Evolutionary conservation across 2,888 invertebrate species (phyloP), one percentile per base, ranked within the genome.

Genomic region (Leptarthrus brevirostris): DNA sequence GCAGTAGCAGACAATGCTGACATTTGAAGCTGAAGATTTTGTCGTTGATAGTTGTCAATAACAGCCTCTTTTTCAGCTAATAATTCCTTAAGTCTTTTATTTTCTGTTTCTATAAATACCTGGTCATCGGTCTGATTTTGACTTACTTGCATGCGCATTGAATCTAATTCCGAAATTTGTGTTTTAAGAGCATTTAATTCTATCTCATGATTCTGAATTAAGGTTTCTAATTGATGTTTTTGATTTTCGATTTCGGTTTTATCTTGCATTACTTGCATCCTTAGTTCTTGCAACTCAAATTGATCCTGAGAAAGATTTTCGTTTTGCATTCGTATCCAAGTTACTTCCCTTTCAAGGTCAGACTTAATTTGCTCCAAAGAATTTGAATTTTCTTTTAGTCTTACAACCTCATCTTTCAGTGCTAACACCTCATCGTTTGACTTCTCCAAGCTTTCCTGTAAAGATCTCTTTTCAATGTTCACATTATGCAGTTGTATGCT

Each of bases 401-500:
- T 79, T 0, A 80, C 77, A 72, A 89, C 85, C 79, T 89, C 89
- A 74, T 86, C 85, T 76, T 87, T 85, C 18, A 89, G 82, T 73
- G 88, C 87, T 77, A 84, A 85, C 78, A 90, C 88, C 80, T 90
- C 89, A 77, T 86, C 85, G 75, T 87, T 86, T 1, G 88, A 85
- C 77, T 89, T 88, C 77, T 89, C 87, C 20, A 92, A 81, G 76
- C 91, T 86, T 79, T 90, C 90, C 75, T 88, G 87, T 2, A 91
- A 74, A 8, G 79, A 76, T 75, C 84, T 80, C 76, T 82, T 80
- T 77, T 84, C 82, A 34, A 75, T 73, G 64, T 82, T 79, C 5
- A 82, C 77, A 1, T 81, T 78, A n/a, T 82, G 79, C 36, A 86
- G 75, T 47, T 84, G 87, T 3, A 82, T 80, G 66, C 86, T 87